These are phyloP conservation scores for Melieria picta DNA, from an alignment of 2,888 invertebrate species.

Conservation along the genomic window DNA sequence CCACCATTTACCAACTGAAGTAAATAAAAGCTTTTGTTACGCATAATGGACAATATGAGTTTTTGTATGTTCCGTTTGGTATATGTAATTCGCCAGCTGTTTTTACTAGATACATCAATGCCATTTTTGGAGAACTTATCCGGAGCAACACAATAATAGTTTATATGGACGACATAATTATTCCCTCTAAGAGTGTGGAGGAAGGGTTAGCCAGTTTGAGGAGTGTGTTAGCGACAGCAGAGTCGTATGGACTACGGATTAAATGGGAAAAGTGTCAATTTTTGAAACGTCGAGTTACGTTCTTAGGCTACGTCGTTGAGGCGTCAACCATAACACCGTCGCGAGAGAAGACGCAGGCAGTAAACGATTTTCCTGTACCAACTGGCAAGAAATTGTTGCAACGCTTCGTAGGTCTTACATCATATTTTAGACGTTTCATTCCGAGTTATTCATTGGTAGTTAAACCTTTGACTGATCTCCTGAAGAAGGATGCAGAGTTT, in stretches of 20 bases:
- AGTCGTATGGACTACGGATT: too few relatives aligned
- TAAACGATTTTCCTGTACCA: slow-evolving; percentile 18
- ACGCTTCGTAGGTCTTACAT: slow-evolving; percentile 8
- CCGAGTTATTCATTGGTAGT: slow-evolving; percentile 5
- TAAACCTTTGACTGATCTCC: slow-evolving; percentile 14
- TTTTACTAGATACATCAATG: too few relatives aligned
- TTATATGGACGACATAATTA: slow-evolving; percentile 35
- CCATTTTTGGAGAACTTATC: too few relatives aligned
- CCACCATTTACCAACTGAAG: slow-evolving; percentile 4
- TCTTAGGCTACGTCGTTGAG: slow-evolving; percentile 41
- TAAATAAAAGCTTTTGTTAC: background rate
- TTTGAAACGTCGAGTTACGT: slow-evolving; percentile 27
- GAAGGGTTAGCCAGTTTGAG: slow-evolving; percentile 21
- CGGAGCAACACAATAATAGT: background rate
- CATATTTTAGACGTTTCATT: slow-evolving; percentile 12
- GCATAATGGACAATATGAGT: too few relatives aligned
- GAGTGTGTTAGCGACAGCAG: slow-evolving; percentile 18
- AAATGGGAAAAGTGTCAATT: slow-evolving; percentile 30
- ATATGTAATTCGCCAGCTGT: too few relatives aligned
- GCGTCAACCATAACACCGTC: slow-evolving; percentile 33
- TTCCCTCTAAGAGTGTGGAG: slow-evolving; percentile 30
- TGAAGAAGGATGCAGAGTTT: slow-evolving; percentile 5
- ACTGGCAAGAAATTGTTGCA: slow-evolving; percentile 1
- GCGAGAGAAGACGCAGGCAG: slow-evolving; percentile 27
- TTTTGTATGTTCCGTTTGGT: too few relatives aligned